Conservation (phyloP, 2,888 invertebrate genomes). For the Scotopteryx bipunctaria region DNA sequence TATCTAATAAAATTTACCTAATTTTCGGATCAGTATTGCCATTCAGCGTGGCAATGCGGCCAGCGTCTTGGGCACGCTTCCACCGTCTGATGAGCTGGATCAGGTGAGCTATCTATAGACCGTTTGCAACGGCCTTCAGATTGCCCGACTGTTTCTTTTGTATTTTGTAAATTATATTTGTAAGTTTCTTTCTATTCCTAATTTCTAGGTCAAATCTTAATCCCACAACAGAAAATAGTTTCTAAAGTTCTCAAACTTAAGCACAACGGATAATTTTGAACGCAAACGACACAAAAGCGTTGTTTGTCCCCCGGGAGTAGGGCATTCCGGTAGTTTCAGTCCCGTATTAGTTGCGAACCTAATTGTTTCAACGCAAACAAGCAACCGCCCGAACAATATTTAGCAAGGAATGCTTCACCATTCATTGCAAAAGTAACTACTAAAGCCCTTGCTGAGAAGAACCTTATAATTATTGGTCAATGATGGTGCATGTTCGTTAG, state of each 20-base stretch:
- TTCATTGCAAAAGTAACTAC: constrained; percentile 4
- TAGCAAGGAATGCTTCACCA: constrained; percentile 24
- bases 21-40: too few relatives aligned
- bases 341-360: constrained; percentile 59
- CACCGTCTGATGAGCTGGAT: too few relatives aligned
- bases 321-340: constrained; percentile 36
- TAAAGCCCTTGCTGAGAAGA: not conserved
- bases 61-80: too few relatives aligned
- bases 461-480: not conserved
- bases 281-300: constrained; percentile 40
- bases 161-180: too few relatives aligned
- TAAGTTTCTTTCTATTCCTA: too few relatives aligned
- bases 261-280: constrained; percentile 44
- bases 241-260: constrained; percentile 22
- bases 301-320: constrained; percentile 50
- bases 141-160: too few relatives aligned
- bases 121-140: too few relatives aligned
- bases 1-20: too few relatives aligned
- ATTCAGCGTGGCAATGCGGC: too few relatives aligned
- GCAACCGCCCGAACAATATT: constrained; percentile 32
- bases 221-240: constrained; percentile 23
- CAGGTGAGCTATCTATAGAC: too few relatives aligned
- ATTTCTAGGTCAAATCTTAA: not conserved
- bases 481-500: not conserved
- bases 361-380: constrained; percentile 56